Conservation (phyloP, 1,140 invertebrate genomes). For the Leptonema lineaticorne region DNA sequence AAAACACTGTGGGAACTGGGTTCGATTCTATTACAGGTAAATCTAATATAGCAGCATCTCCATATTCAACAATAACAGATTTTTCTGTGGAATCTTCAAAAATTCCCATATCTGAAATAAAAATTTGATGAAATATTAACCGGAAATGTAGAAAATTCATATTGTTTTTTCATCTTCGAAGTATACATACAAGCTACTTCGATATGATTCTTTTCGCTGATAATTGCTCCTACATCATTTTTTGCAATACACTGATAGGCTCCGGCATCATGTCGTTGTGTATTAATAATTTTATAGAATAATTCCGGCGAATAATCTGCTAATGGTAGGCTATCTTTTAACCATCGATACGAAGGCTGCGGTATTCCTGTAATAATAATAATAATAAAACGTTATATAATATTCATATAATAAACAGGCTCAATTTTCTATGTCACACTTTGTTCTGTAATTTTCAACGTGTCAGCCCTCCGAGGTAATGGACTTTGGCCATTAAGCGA, state of each 20-base stretch:
- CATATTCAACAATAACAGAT: constrained; percentile 68
- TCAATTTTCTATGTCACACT: background rate
- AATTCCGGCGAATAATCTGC: constrained; percentile 74
- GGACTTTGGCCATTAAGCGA: constrained; percentile 26
- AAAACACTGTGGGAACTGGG: constrained; percentile 78
- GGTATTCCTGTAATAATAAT: constrained; percentile 70
- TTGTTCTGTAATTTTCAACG: constrained; percentile 16
- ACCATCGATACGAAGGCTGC: constrained; percentile 84
- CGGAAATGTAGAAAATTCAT: background rate
- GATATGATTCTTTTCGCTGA: constrained; percentile 84
- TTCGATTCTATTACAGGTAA: constrained; percentile 80
- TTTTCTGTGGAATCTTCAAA: constrained; percentile 72
- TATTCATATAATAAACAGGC: background rate
- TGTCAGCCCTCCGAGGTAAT: constrained; percentile 28
- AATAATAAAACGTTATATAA: background rate
- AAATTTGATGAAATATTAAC: background rate
- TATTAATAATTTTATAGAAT: constrained; percentile 79
- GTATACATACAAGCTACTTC: constrained; percentile 78
- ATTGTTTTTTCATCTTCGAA: background rate
- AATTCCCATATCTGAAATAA: constrained; percentile 73
- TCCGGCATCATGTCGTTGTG: constrained; percentile 77
- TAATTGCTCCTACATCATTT: constrained; percentile 86
- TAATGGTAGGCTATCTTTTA: constrained; percentile 77
- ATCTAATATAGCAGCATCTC: constrained; percentile 77
- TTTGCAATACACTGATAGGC: constrained; percentile 88